phyloP scores from a whole-genome alignment of 2,888 invertebrate genomes.

The Erynnis tages region DNA sequence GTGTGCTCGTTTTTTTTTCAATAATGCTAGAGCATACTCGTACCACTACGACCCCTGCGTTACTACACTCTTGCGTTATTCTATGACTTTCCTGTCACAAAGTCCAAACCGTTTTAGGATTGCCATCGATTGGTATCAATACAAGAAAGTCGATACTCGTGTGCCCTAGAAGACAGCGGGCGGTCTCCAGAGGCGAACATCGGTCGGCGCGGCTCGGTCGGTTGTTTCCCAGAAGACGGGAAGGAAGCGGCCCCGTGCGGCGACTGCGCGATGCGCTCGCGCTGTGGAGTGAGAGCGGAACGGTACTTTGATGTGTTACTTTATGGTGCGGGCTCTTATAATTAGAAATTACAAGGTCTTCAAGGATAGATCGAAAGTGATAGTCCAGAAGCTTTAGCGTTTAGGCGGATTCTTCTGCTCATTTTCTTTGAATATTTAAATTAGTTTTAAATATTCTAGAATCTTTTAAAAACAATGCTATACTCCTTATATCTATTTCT shows the following conservation, averaged over 20 bases:
- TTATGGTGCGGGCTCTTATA: neutral
- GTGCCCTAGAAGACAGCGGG: conserved; percentile 7
- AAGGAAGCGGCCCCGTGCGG: conserved; percentile 65
- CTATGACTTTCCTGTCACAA: too few species aligned
- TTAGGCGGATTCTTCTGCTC: too few species aligned
- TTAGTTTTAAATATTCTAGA: too few species aligned
- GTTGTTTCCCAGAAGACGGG: conserved; percentile 61
- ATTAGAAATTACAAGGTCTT: neutral
- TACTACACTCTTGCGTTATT: too few species aligned
- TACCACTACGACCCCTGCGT: too few species aligned
- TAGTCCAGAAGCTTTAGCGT: too few species aligned
- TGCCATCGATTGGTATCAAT: neutral
- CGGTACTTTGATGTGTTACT: neutral
- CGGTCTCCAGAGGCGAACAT: conserved; percentile 11
- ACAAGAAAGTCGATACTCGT: conserved; percentile 16
- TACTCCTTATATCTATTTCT: too few species aligned
- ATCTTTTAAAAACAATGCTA: too few species aligned
- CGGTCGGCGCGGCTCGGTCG: conserved; percentile 28
- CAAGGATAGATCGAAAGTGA: too few species aligned
- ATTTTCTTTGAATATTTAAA: too few species aligned
- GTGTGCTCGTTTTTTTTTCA: too few species aligned
- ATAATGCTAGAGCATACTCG: too few species aligned
- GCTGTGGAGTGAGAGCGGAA: conserved; percentile 30
- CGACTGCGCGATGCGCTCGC: conserved; percentile 48
- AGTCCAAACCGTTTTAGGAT: conserved; percentile 5